Conservation (phyloP, 2,113 vertebrate species). For the Typhlomys cinereus region DNA sequence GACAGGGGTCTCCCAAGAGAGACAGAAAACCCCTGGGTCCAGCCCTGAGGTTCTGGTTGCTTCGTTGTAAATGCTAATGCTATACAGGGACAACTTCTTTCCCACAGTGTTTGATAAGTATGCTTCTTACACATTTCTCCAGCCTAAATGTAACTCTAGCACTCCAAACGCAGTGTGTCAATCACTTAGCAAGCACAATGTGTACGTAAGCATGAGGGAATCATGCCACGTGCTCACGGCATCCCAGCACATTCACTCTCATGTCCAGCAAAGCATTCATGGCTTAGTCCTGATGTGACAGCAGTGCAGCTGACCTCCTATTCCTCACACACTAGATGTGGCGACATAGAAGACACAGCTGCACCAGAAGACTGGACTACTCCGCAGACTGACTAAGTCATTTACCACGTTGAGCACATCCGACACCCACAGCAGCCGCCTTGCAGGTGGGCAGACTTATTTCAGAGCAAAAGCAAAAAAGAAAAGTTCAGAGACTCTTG, state of each 20-base stretch:
- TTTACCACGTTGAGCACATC: not conserved
- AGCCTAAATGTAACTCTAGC: conserved; percentile 36
- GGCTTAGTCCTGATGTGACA: not conserved
- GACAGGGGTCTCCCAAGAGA: not conserved
- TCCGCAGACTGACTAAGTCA: no score
- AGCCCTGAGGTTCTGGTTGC: not conserved
- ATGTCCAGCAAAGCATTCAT: not conserved
- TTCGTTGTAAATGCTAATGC: no score
- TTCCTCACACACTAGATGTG: no score
- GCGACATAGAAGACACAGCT: no score
- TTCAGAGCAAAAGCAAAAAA: conserved; percentile 46
- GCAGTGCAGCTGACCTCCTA: not conserved
- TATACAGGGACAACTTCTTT: not conserved
- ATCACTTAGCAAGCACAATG: conserved; percentile 5
- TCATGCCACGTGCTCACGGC: not conserved
- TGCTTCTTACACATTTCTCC: conserved; percentile 52
- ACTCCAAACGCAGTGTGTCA: conserved; percentile 27
- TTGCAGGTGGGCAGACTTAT: not conserved
- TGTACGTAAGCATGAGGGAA: not conserved
- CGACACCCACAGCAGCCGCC: not conserved
- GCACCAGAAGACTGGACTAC: no score
- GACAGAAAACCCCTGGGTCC: not conserved
- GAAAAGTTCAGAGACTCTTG: not conserved
- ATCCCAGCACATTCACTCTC: not conserved
- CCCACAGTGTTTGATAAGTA: conserved; percentile 21